phyloP scores from a whole-genome alignment of 2,797 vertebrate genomes.

The Eidolon dupreanum region DNA sequence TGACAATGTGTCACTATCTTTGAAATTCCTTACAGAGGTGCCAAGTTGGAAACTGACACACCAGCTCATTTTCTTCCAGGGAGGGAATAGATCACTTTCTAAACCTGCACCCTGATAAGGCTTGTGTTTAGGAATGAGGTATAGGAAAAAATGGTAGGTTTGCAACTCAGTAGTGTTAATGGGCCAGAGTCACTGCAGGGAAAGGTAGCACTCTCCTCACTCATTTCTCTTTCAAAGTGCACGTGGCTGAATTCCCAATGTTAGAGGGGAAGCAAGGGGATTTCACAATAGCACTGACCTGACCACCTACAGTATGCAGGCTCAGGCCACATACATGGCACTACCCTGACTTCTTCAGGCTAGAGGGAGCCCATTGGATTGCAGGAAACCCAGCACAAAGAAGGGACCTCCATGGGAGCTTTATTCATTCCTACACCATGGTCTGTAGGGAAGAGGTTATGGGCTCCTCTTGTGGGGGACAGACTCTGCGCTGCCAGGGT shows the following conservation, averaged over 20 bases:
- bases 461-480: neutral
- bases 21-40: neutral
- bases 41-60: neutral
- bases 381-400: neutral
- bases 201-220: neutral
- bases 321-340: neutral
- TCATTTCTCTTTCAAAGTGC: neutral
- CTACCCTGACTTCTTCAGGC: neutral
- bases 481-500: constrained; percentile 21
- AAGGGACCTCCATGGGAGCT: constrained; percentile 15
- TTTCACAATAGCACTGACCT: neutral
- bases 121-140: neutral
- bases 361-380: neutral
- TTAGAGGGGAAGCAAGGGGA: neutral
- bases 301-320: neutral
- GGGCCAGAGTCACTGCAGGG: neutral
- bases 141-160: neutral
- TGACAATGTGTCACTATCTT: neutral
- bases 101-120: neutral
- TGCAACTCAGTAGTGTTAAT: neutral
- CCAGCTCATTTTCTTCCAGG: neutral
- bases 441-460: neutral
- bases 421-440: constrained; percentile 56
- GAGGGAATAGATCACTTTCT: neutral
- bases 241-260: neutral